Base-by-base conservation (phyloP, 2,113 vertebrate species). In the Elgaria multicarinata region DNA sequence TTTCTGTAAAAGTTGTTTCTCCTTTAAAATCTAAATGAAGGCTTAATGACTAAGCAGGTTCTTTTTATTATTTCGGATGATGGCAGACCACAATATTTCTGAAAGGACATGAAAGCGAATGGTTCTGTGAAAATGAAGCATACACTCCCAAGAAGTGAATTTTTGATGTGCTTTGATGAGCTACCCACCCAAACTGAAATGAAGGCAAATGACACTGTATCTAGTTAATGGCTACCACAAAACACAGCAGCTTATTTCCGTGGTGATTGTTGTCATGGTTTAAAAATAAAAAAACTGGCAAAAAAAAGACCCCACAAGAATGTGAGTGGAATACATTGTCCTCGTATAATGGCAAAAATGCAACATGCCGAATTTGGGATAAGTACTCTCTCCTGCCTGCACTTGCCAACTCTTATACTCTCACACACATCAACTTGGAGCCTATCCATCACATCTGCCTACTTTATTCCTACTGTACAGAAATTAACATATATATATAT, bases 1-100 rank as follows among this genome's bases (percentile, higher is more conserved):
- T 92, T 93, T 90, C 92, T 90, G 14, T 64, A 80, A 86, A 62
- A 93, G 92, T 93, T 89, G 36, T 90, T 77, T 90, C 91, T 71
- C 7, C 28, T 31, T 92, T 93, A 92, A 95, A 93, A 90, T 3
- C 64, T 46, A 82, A 75, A 83, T 91, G 71, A 69, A 88, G 78
- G 42, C 81, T 94, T 85, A 79, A 28, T 90, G 5, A 85, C 81
- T 72, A 31, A 82, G 53, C 89, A 83, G 80, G 62, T 20, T 93
- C 6, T 75, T 94, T 93, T 87, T 90, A 58, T 81, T 94, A 93
- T 92, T 22, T 50, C 16, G 36, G 8, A 9, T 82, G 53, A 91
- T 3, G 0, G 93, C 85, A 36, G 66, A 89, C 78, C 13, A 86
- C 7, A 94, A 85, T 92, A 91, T 81, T 90, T 92, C 8, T 90